These are phyloP conservation scores for Pocillopora meandrina DNA, from an alignment of 92 coral and sea anemone species.

Conservation along the genomic window DNA sequence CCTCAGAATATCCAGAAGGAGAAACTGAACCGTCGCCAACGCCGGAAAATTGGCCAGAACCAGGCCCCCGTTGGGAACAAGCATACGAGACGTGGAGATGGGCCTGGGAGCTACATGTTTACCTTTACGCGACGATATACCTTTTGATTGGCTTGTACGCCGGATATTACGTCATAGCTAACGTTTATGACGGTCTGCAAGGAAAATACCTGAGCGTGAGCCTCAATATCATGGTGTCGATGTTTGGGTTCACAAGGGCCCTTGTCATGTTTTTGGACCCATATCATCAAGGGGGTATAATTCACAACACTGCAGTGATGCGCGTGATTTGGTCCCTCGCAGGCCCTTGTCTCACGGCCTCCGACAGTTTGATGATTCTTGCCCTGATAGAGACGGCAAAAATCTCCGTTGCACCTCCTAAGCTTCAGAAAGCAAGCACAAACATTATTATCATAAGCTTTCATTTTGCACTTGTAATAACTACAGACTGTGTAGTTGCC, in stretches of 20 bases:
- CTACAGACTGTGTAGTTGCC: constrained; percentile 66
- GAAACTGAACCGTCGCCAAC: constrained; percentile 14
- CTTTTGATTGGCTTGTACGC: constrained; percentile 66
- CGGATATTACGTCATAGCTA: constrained; percentile 59
- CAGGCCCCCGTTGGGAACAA: constrained; percentile 73
- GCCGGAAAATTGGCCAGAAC: constrained; percentile 81
- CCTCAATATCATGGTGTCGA: constrained; percentile 56
- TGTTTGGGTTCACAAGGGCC: constrained; percentile 71
- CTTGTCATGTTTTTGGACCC: constrained; percentile 73
- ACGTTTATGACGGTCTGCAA: constrained; percentile 65
- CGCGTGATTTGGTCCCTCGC: constrained; percentile 75
- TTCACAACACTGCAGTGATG: constrained; percentile 58
- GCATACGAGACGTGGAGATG: constrained; percentile 68
- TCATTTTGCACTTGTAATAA: constrained; percentile 64
- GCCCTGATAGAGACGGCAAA: constrained; percentile 65
- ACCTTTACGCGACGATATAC: constrained; percentile 55
- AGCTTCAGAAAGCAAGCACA: constrained; percentile 56
- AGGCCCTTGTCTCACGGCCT: constrained; percentile 76
- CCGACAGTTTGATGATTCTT: constrained; percentile 70
- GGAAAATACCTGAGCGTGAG: constrained; percentile 67
- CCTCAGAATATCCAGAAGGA: background rate
- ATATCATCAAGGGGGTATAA: constrained; percentile 73
- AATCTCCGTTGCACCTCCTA: constrained; percentile 64
- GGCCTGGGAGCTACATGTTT: constrained; percentile 79
- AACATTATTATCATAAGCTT: constrained; percentile 40